Percentiles rank a stretch among this genome's conserved stretches.
These are phyloP conservation scores for Scomberomorus guttatus DNA, from an alignment of 2,797 vertebrate genomes.

Conservation along the genomic window DNA sequence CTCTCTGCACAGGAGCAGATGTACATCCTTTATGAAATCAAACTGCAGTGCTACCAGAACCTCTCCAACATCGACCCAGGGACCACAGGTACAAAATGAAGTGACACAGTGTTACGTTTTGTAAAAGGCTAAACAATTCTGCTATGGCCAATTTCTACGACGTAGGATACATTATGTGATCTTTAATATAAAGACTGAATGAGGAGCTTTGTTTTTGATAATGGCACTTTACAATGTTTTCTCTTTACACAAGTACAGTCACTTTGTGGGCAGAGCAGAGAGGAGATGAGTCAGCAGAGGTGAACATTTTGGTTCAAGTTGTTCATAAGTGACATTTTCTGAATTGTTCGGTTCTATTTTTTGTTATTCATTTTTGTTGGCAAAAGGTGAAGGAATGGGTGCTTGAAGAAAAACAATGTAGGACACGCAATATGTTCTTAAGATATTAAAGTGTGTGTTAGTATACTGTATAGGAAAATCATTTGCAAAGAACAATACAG, in stretches of 20 bases:
- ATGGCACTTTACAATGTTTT: not conserved
- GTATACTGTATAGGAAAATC: not conserved
- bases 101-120: not conserved
- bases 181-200: not conserved
- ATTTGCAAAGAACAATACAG: not conserved
- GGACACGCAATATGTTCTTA: not conserved
- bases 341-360: not conserved
- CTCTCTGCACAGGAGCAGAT: slow-evolving; percentile 92
- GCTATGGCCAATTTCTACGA: too few species aligned
- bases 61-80: slow-evolving; percentile 83
- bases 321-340: not conserved
- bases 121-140: not conserved
- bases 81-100: slow-evolving; percentile 77
- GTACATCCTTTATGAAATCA: slow-evolving; percentile 89
- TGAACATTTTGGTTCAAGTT: too few species aligned
- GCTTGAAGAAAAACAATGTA: not conserved
- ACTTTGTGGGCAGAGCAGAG: not conserved
- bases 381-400: not conserved
- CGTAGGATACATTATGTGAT: not conserved
- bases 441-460: not conserved
- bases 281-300: not conserved
- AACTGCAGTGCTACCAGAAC: slow-evolving; percentile 90
- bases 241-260: not conserved
- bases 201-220: not conserved
- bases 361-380: not conserved